Evolutionary conservation across 2,113 vertebrate genomes (phyloP), one percentile per base, ranked within the genome.

Genomic region (Notarius quadriscutis): DNA sequence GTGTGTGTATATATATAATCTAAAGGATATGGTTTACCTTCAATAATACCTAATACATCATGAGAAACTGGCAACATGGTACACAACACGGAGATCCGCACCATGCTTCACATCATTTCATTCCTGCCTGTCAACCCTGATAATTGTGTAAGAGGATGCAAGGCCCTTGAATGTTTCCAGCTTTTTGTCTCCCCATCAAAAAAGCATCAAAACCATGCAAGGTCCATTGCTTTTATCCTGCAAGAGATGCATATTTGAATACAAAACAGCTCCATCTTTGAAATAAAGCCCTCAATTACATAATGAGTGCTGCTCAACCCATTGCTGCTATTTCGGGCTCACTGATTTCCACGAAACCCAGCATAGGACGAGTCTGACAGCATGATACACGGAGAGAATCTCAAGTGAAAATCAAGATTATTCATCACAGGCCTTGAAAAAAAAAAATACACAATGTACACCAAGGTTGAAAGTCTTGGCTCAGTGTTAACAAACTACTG

Each of bases 231-330:
- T 81, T 84, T 75, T 48, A 84, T 63, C 82, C 80, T 88, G 74
- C 86, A 77, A 71, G 60, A 65, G 15, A 50, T 34, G 60, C 50
- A 22, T 90, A 83, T 90, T 87, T 80, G 77, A 88, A 84, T 86
- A 85, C 77, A 82, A 88, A 88, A 85, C 75, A 86, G 82, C 79
- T 81, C 87, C 83, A 87, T 62, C 81, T 86, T 72, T 67, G 84
- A 89, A 91, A 89, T 88, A 81, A 87, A 89, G 89, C 89, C 91
- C 71, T 90, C 81, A 88, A 84, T 92, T 92, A 89, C 89, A 90
- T 89, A 88, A 91, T 90, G 74, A 91, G 18, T 90, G 85, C 15
- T 5, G 17, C 1, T 84, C 58, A 81, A 82, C 86, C 79, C 90
- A 65, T 88, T 87, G 18, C 0, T n/a, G 75, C 85, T 25, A 17